phyloP scores from a whole-genome alignment of 2,797 vertebrate genomes.

The Thunnus albacares region DNA sequence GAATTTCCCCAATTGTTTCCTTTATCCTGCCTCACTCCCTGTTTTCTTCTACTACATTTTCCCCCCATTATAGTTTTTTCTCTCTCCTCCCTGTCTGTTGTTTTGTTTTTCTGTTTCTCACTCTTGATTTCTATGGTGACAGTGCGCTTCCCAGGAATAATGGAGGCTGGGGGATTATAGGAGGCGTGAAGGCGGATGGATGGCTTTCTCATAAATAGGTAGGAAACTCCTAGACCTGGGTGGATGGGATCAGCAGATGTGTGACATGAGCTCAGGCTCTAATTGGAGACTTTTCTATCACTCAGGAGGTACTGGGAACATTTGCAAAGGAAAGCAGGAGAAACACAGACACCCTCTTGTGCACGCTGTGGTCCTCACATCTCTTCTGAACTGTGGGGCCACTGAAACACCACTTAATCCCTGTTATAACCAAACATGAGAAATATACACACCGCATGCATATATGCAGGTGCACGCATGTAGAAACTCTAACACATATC shows the following conservation, averaged over 20 bases:
- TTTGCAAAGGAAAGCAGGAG: slow-evolving; percentile 21
- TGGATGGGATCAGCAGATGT: slow-evolving; percentile 87
- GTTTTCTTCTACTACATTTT: slow-evolving; percentile 59
- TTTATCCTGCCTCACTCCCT: slow-evolving; percentile 50
- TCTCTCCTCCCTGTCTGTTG: slow-evolving; percentile 69
- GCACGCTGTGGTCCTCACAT: slow-evolving; percentile 33
- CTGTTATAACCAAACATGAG: slow-evolving; percentile 43
- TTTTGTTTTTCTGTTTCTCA: slow-evolving; percentile 87
- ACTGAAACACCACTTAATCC: slow-evolving; percentile 50
- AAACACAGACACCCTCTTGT: slow-evolving; percentile 50
- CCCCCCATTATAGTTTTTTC: slow-evolving; percentile 47
- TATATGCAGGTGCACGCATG: not conserved
- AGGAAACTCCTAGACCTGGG: slow-evolving; percentile 84
- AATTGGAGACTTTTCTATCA: slow-evolving; percentile 79
- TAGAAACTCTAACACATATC: slow-evolving; percentile 11
- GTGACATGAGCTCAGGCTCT: slow-evolving; percentile 77
- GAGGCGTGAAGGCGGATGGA: slow-evolving; percentile 84
- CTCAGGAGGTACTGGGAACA: slow-evolving; percentile 48
- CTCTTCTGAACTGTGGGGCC: slow-evolving; percentile 53
- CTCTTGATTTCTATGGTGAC: slow-evolving; percentile 88
- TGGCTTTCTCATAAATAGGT: slow-evolving; percentile 89
- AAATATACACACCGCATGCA: slow-evolving; percentile 2
- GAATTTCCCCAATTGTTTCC: slow-evolving; percentile 82
- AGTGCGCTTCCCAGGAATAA: slow-evolving; percentile 85
- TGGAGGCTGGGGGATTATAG: slow-evolving; percentile 85